Base-by-base conservation (phyloP, 2,888 invertebrate genomes). In the Rhagonycha fulva region DNA sequence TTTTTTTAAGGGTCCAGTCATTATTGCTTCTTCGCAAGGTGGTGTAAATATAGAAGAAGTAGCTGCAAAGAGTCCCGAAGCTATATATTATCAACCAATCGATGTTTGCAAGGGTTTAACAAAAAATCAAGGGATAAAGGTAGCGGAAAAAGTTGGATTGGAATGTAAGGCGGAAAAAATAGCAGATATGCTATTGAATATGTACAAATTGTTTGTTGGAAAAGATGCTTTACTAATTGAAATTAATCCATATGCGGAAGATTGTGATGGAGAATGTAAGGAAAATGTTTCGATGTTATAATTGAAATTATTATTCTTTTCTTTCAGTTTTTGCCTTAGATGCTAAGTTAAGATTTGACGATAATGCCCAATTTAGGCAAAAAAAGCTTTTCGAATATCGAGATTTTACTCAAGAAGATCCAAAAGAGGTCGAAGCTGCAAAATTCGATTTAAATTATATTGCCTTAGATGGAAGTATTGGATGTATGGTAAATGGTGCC, bases 11-110 rank as follows among this genome's bases (percentile, higher is more conserved):
- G 98, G 98, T 77, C 98, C 98, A 23, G 97, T 98, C 11, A 92
- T 98, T 82, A 96, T 98, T 84, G 97, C 97, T 12, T 97, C 97
- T 1, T 94, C 96, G 14, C 97, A 98, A 89, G 98, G 98, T 81
- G 98, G 98, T 84, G 95, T 98, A 66, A 97, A 96, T 86, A 98
- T 98, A 85, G 98, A 98, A 87, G 97, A 98, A 85, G 97, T 98
- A 12, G 97, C 97, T 68, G 94, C 93, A 0, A 94, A 96, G 82
- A 95, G 93, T 87, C 98, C 98, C 0, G 93, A 93, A 12, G 97
- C 97, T 28, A 98, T 98, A 84, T 90, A 94, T 75, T 98, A 96
- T 83, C 95, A 96, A 84, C 96, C 97, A 32, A 93, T 98, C 79
- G 95, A 97, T 86, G 94, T 97, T 75, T 88, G 89, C 0, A 88